A percentile compares a stretch with the other conserved stretches of the same genome.
These are phyloP conservation scores for Chelonoidis abingdonii DNA, from an alignment of 2,113 vertebrate genomes.

Conservation along the genomic window DNA sequence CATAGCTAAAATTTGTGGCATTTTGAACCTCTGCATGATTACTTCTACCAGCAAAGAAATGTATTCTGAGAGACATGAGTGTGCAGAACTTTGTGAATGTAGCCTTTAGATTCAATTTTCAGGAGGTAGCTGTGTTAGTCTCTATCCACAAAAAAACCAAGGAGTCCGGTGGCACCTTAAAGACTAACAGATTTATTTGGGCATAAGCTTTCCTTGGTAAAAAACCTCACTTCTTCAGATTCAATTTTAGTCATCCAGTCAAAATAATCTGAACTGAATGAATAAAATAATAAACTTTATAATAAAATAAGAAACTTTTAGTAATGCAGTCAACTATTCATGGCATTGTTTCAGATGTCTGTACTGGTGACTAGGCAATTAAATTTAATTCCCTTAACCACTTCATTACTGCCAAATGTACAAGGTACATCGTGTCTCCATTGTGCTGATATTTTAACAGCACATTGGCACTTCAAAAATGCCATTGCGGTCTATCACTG, in stretches of 20 bases:
- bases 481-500: background rate
- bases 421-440: background rate
- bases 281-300: background rate
- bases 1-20: background rate
- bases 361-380: background rate
- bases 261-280: background rate
- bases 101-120: slow-evolving; percentile 42
- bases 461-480: background rate
- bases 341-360: background rate
- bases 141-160: too few relatives aligned
- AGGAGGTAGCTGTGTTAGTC: too few relatives aligned
- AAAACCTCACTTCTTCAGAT: background rate
- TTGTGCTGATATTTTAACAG: background rate
- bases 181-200: too few relatives aligned
- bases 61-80: background rate
- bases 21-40: slow-evolving; percentile 4
- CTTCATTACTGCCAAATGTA: background rate
- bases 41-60: slow-evolving; percentile 15
- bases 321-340: slow-evolving; percentile 17
- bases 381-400: slow-evolving; percentile 23
- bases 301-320: slow-evolving; percentile 17
- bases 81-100: background rate
- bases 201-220: too few relatives aligned
- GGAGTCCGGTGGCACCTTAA: too few relatives aligned
- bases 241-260: slow-evolving; percentile 31